Base-by-base conservation (phyloP, 2,797 vertebrate genomes). In the Siniperca undulata region DNA sequence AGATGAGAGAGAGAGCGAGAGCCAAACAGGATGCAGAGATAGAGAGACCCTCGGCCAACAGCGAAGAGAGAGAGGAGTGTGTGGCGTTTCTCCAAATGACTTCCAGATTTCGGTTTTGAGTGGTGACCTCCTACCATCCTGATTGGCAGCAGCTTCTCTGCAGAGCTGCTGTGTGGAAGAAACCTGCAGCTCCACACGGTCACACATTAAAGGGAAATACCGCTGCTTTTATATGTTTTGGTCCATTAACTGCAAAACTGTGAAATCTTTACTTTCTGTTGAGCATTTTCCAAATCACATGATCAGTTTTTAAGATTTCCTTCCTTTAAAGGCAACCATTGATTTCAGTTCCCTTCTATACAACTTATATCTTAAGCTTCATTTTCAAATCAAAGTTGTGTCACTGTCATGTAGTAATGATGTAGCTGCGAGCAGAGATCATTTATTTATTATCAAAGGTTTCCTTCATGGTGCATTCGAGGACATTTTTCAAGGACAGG, bases 31-130 rank as follows among this genome's bases (percentile, higher is more conserved):
- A 52, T 36, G 56, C 44, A 34, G 56, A 60, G 56, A 27, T 14
- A 46, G 46, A 50, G 38, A 68, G 70, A 52, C 19, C 8, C 12
- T 6, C 10, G 58, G 68, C 70, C 46, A 74, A 50, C 14, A n/a
- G 14, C 2, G 13, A 50, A 14, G 59, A 64, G 27, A 64, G 40
- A 53, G 44, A n/a, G 59, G 19, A 68, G 52, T 7, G 56, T 42
- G 68, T 75, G 64, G 70, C 27, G 7, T 58, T 44, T 68, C 7
- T 65, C 73, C 60, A 82, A 88, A 90, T 88, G n/a, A 89, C 83
- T 90, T 91, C 89, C 91, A 92, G 86, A 88, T 74, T 81, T 58
- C 22, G 12, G 59, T 30, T 70, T 66, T 24, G 65, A 70, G 62
- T 14, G 24, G 60, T 50, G 83, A 79, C 73, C 71, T 86, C 78